phyloP scores from a whole-genome alignment of 2,113 vertebrate species.

The Perognathus longimembris region DNA sequence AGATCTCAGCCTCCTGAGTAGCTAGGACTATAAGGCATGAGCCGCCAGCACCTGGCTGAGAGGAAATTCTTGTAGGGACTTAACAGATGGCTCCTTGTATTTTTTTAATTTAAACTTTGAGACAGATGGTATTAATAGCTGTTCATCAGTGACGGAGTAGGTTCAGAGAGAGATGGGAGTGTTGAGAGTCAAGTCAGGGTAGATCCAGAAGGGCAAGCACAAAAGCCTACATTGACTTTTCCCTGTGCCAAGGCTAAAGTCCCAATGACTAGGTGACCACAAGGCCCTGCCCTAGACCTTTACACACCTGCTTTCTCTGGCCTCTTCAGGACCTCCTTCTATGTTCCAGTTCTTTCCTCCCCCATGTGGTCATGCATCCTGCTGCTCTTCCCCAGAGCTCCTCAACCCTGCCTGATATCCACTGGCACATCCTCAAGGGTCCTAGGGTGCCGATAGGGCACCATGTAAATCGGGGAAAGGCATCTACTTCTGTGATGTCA shows the following conservation, averaged over 20 bases:
- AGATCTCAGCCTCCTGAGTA: too few relatives aligned
- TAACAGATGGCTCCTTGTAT: too few relatives aligned
- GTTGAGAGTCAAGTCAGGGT: too few relatives aligned
- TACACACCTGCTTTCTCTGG: not conserved
- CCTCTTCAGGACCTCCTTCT: not conserved
- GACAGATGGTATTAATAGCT: not conserved
- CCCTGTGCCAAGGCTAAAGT: not conserved
- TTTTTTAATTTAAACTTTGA: not conserved
- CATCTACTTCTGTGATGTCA: rapidly evolving
- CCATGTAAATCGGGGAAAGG: not conserved
- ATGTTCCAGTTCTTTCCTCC: not conserved
- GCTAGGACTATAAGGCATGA: too few relatives aligned
- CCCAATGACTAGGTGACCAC: not conserved
- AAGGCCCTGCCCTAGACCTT: not conserved
- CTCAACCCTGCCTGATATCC: too few relatives aligned
- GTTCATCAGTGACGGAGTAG: not conserved
- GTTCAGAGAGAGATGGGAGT: not conserved
- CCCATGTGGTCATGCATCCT: not conserved
- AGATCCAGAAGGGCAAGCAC: not conserved
- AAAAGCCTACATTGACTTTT: not conserved
- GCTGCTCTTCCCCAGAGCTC: not conserved
- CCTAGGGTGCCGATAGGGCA: too few relatives aligned
- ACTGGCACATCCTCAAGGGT: not conserved
- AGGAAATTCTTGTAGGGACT: too few relatives aligned
- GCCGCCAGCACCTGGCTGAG: too few relatives aligned